Conservation (phyloP, 2,888 invertebrate species). For the Parnassius mnemosyne region DNA sequence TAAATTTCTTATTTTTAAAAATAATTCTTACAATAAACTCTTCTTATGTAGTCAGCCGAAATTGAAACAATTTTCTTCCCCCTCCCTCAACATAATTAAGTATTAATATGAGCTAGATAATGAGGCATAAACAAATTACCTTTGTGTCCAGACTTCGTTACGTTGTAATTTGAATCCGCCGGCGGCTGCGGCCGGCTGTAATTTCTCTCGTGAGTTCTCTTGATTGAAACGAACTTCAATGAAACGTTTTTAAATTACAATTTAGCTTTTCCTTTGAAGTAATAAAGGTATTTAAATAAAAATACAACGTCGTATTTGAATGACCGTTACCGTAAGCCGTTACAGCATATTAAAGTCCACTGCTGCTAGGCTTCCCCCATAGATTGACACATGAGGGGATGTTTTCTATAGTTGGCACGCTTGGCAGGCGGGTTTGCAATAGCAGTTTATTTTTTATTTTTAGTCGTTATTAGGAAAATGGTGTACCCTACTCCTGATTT, state of each 20-base stretch:
- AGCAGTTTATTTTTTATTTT: no score
- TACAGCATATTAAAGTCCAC: no score
- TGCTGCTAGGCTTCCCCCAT: no score
- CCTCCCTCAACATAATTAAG: conserved; percentile 1
- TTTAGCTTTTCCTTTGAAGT: neutral
- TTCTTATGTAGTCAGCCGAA: conserved; percentile 6
- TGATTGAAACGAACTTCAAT: conserved; percentile 6
- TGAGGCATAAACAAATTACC: conserved; percentile 45
- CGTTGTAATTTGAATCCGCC: conserved; percentile 5
- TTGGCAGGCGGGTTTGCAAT: no score
- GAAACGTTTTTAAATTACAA: neutral
- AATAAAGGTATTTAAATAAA: neutral
- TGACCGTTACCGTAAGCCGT: no score
- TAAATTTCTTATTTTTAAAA: neutral
- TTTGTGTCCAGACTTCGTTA: conserved; percentile 28
- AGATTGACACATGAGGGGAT: no score
- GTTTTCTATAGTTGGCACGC: no score
- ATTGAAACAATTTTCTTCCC: conserved; percentile 2
- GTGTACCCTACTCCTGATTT: no score
- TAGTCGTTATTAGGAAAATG: no score
- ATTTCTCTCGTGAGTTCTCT: conserved; percentile 8
- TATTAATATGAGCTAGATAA: conserved; percentile 11
- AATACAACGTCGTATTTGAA: neutral
- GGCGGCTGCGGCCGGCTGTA: neutral
- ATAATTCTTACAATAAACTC: conserved; percentile 4